Base-by-base conservation (phyloP, 2,888 invertebrate genomes). In the Melolontha melolontha region DNA sequence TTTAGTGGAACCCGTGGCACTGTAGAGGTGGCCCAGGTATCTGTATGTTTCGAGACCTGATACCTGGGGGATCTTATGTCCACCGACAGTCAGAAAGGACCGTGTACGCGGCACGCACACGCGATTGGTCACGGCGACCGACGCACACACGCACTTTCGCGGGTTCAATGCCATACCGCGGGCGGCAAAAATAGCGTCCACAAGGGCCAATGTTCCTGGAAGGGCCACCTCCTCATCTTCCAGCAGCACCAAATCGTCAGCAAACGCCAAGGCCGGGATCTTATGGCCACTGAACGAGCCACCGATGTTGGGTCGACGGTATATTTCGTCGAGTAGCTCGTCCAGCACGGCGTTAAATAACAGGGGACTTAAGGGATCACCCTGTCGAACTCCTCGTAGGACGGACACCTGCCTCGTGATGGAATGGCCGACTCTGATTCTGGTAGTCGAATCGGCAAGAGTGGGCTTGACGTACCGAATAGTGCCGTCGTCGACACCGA, bases 321-420 rank as follows among this genome's bases (percentile, higher is more conserved):
- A n/a, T n/a, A n/a, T n/a, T n/a, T n/a, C n/a, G n/a, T n/a, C n/a
- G n/a, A n/a, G n/a, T n/a, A n/a, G n/a, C n/a, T n/a, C n/a, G n/a
- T n/a, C n/a, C n/a, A n/a, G n/a, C n/a, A n/a, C n/a, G n/a, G n/a
- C n/a, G n/a, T n/a, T n/a, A n/a, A n/a, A n/a, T n/a, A n/a, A n/a
- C 0, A 77, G 1, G 0, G 78, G 78, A 14, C 52, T 52, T 8
- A 83, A 70, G 0, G 81, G 81, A 68, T 83, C 81, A 0, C 83
- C 83, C 71, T 84, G 84, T 8, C 80, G 76, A 2, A 83, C 83
- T 0, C 82, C 82, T 22, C 79, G 74, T 0, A 29, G 39, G 29
- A 77, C 71, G 7, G 14, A 41, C 5, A 78, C 70, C 0, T 64
- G 51, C 41, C 59, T 4, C 0, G 74, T 69, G 0, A 39, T 16